phyloP scores from a whole-genome alignment of 2,888 invertebrate species.

The Melitaea athalia region DNA sequence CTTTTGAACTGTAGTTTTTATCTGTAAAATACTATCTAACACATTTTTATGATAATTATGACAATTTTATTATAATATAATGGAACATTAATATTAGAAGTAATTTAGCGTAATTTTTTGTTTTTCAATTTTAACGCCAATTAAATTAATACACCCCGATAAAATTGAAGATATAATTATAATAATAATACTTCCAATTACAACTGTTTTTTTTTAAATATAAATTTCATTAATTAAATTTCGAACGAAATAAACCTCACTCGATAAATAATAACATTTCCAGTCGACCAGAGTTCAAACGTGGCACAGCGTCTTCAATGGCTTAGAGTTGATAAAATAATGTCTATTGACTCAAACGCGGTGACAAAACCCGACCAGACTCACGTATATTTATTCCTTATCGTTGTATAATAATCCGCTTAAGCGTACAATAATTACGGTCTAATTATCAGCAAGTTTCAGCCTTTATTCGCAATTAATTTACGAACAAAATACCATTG shows the following conservation, averaged over 20 bases:
- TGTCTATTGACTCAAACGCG: conserved; percentile 37
- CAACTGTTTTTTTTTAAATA: too few relatives aligned
- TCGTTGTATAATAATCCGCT: conserved; percentile 28
- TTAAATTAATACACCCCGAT: too few relatives aligned
- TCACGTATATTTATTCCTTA: conserved; percentile 36
- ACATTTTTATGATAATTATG: too few relatives aligned
- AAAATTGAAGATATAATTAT: too few relatives aligned
- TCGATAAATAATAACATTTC: background rate
- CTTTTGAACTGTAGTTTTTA: too few relatives aligned
- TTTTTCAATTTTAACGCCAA: too few relatives aligned
- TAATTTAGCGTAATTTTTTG: too few relatives aligned
- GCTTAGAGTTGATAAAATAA: conserved; percentile 28
- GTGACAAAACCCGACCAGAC: conserved; percentile 32
- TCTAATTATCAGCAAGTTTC: conserved; percentile 16
- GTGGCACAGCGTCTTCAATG: conserved; percentile 17
- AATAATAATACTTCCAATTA: too few relatives aligned
- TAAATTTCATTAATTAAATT: too few relatives aligned
- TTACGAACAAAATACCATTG: conserved; percentile 23
- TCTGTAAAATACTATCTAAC: too few relatives aligned
- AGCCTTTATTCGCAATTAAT: conserved; percentile 27
- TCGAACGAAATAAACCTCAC: background rate
- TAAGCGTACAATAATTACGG: conserved; percentile 30
- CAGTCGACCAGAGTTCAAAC: conserved; percentile 10
- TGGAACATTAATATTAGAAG: too few relatives aligned
- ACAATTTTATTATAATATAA: too few relatives aligned